A percentile compares a stretch with the other conserved stretches of the same genome.
Evolutionary conservation across 2,888 invertebrate species (phyloP).

Genomic region (Plemyria rubiginata): DNA sequence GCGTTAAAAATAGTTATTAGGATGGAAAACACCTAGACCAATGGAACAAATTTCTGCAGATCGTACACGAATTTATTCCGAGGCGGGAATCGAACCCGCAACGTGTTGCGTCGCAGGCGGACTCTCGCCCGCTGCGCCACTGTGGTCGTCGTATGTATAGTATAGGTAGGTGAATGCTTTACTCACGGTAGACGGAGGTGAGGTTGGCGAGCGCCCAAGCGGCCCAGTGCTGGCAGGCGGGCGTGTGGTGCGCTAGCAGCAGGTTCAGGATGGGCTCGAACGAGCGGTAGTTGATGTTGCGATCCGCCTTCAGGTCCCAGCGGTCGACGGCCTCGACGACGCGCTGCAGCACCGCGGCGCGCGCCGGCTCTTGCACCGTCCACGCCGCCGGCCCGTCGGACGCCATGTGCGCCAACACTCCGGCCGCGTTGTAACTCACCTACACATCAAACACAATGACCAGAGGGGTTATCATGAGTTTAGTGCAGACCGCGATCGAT

Average conservation of each 20-base stretch:
- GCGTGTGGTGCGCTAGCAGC: slow-evolving; percentile 92
- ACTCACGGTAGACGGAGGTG: slow-evolving; percentile 95
- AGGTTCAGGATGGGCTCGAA: slow-evolving; percentile 97
- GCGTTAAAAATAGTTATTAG: too few species aligned
- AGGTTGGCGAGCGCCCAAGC: slow-evolving; percentile 99
- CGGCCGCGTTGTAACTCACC: slow-evolving; percentile 98
- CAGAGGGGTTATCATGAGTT: too few species aligned
- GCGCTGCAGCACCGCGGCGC: slow-evolving; percentile 89
- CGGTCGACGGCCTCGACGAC: slow-evolving; percentile 93
- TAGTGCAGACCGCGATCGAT: too few species aligned
- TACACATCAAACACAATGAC: too few species aligned
- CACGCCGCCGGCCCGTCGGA: slow-evolving; percentile 95
- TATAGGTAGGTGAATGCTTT: neutral
- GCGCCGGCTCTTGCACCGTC: slow-evolving; percentile 89
- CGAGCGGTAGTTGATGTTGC: slow-evolving; percentile 97
- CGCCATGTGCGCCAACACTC: slow-evolving; percentile 97
- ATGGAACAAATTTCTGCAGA: too few species aligned
- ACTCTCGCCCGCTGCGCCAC: too few species aligned
- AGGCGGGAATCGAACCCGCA: too few species aligned
- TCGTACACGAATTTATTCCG: too few species aligned
- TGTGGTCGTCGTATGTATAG: too few species aligned
- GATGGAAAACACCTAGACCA: too few species aligned
- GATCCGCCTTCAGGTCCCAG: slow-evolving; percentile 94
- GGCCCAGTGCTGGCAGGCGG: slow-evolving; percentile 98
- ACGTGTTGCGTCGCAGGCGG: too few species aligned